These are phyloP conservation scores for Ooceraea biroi DNA, from an alignment of 1,140 invertebrate genomes.

Conservation along the genomic window DNA sequence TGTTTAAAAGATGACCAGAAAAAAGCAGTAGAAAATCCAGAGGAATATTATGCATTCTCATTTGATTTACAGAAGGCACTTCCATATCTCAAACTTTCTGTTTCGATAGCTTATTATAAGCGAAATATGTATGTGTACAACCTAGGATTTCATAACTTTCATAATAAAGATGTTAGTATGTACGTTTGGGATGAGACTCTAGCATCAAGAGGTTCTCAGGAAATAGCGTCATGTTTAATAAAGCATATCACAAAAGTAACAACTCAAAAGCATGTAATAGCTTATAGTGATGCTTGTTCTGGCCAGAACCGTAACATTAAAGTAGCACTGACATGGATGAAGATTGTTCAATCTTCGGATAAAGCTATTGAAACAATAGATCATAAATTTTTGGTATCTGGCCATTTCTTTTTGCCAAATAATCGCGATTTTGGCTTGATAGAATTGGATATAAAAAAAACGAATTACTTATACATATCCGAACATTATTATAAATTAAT, in stretches of 20 bases:
- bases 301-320: conserved; percentile 73
- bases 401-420: conserved; percentile 76
- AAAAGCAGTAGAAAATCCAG: conserved; percentile 40
- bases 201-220: conserved; percentile 70
- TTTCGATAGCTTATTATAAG: conserved; percentile 50
- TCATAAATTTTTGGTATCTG: conserved; percentile 75
- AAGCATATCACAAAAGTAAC: conserved; percentile 47
- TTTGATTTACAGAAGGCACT: conserved; percentile 56
- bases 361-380: conserved; percentile 74
- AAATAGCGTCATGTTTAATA: conserved; percentile 53
- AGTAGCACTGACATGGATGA: conserved; percentile 68
- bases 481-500: too few species aligned
- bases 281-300: conserved; percentile 66
- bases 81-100: conserved; percentile 41
- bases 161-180: conserved; percentile 67
- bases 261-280: conserved; percentile 62
- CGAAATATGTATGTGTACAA: conserved; percentile 47
- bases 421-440: conserved; percentile 70
- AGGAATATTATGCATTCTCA: conserved; percentile 49
- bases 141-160: conserved; percentile 53
- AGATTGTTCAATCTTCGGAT: conserved; percentile 65
- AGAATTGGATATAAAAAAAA: conserved; percentile 38
- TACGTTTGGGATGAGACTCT: conserved; percentile 73
- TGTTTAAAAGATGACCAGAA: conserved; percentile 38
- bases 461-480: too few species aligned